Evolutionary conservation across 2,888 invertebrate species (phyloP).

Genomic region (Mythimna ferrago): DNA sequence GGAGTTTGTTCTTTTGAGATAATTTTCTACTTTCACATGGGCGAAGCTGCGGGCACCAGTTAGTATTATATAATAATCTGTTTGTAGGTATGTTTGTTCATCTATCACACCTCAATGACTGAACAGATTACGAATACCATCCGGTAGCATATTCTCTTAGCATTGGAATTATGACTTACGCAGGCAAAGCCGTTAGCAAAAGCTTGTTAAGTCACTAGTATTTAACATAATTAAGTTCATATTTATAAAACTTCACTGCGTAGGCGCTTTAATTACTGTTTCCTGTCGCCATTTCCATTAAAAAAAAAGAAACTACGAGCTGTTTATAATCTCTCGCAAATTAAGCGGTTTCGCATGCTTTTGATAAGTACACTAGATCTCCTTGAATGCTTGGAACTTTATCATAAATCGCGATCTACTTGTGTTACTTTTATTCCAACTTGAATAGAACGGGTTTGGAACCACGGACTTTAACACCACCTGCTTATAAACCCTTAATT

Average conservation of each 20-base stretch:
- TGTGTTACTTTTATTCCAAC: neutral
- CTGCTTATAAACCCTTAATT: too few relatives aligned
- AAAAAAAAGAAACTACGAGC: neutral
- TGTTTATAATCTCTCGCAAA: slow-evolving; percentile 16
- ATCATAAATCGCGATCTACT: neutral
- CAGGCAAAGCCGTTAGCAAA: neutral
- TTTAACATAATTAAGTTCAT: neutral
- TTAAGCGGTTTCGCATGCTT: slow-evolving; percentile 28
- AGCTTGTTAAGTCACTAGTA: neutral
- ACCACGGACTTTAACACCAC: too few relatives aligned
- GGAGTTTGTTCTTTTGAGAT: too few relatives aligned
- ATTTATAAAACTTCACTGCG: neutral
- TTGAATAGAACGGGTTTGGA: neutral
- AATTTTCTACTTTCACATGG: too few relatives aligned
- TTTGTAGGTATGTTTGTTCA: too few relatives aligned
- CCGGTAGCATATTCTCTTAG: too few relatives aligned
- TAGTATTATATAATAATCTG: too few relatives aligned
- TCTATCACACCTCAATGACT: too few relatives aligned
- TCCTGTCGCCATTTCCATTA: slow-evolving; percentile 14
- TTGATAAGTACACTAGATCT: slow-evolving; percentile 6
- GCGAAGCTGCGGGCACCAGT: too few relatives aligned
- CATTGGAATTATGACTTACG: neutral
- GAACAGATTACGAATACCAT: too few relatives aligned
- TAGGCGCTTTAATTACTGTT: slow-evolving; percentile 7
- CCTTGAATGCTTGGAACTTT: neutral